Conservation (phyloP, 2,888 invertebrate species). For the Ormyrus labotus region DNA sequence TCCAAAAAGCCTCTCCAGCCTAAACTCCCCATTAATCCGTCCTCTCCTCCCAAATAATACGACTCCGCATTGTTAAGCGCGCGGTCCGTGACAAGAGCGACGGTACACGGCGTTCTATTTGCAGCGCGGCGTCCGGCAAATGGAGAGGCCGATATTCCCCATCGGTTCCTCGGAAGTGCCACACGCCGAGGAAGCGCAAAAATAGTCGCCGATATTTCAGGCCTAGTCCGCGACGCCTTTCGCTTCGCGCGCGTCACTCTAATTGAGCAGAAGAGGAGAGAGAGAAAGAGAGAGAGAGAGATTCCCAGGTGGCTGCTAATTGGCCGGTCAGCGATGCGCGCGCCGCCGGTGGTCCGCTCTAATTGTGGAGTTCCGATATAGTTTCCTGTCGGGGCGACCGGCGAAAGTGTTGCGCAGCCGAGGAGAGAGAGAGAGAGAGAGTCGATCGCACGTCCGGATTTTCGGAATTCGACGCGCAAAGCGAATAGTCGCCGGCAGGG, state of each 20-base stretch:
- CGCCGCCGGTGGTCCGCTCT: conserved; percentile 52
- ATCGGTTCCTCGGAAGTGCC: too few relatives aligned
- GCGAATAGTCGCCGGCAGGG: too few relatives aligned
- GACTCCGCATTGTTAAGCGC: too few relatives aligned
- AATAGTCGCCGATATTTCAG: conserved; percentile 44
- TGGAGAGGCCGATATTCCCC: neutral
- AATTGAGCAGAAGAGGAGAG: conserved; percentile 43
- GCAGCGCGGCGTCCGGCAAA: neutral
- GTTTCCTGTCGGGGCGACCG: conserved; percentile 1
- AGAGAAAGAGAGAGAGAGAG: conserved; percentile 25
- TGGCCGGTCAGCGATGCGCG: conserved; percentile 47
- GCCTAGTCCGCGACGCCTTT: conserved; percentile 2
- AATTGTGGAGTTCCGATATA: conserved; percentile 46
- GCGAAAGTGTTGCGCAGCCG: conserved; percentile 8
- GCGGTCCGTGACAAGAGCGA: too few relatives aligned
- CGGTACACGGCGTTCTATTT: conserved; percentile 10
- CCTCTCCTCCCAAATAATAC: too few relatives aligned
- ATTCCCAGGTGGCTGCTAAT: conserved; percentile 56
- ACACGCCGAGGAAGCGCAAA: neutral
- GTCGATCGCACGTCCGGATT: conserved; percentile 30
- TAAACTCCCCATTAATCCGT: too few relatives aligned
- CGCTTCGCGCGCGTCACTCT: conserved; percentile 34
- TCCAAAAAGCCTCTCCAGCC: too few relatives aligned
- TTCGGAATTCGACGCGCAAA: neutral
- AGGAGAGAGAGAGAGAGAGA: neutral